Conservation (phyloP, 2,797 vertebrate genomes). For the Manis pentadactyla region DNA sequence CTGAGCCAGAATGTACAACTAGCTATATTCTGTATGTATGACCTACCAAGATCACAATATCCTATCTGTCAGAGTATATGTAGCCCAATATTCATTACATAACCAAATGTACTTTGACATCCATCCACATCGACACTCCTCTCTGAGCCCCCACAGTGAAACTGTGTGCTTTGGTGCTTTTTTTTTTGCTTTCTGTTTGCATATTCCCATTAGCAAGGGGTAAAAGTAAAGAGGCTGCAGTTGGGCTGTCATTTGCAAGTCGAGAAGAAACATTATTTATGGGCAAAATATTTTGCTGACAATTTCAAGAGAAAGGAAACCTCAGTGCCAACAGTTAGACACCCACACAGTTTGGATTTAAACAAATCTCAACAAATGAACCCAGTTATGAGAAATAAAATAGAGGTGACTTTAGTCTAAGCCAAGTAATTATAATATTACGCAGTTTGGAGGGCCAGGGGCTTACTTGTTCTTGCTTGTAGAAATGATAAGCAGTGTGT, state of each 20-base stretch:
- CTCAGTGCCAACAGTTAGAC: slow-evolving; percentile 67
- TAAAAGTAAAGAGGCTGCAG: slow-evolving; percentile 1
- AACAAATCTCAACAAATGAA: slow-evolving; percentile 77
- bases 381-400: slow-evolving; percentile 73
- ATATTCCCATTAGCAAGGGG: slow-evolving; percentile 38
- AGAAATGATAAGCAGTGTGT: slow-evolving; percentile 57
- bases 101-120: slow-evolving; percentile 6
- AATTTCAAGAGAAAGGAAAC: slow-evolving; percentile 76
- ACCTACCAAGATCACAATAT: background rate
- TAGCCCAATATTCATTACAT: background rate
- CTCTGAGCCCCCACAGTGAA: background rate
- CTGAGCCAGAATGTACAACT: background rate
- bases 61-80: background rate
- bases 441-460: slow-evolving; percentile 56
- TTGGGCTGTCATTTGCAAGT: slow-evolving; percentile 75
- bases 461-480: slow-evolving; percentile 65
- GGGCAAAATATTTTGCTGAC: slow-evolving; percentile 80
- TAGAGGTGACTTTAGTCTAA: slow-evolving; percentile 75
- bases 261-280: slow-evolving; percentile 79
- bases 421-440: slow-evolving; percentile 68
- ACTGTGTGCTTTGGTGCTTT: background rate
- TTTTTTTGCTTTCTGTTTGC: slow-evolving; percentile 45
- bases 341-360: slow-evolving; percentile 72
- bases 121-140: background rate
- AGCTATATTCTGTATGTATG: background rate